Evolutionary conservation across 2,113 vertebrate genomes (phyloP).

Genomic region (Oreotrochilus melanogaster): DNA sequence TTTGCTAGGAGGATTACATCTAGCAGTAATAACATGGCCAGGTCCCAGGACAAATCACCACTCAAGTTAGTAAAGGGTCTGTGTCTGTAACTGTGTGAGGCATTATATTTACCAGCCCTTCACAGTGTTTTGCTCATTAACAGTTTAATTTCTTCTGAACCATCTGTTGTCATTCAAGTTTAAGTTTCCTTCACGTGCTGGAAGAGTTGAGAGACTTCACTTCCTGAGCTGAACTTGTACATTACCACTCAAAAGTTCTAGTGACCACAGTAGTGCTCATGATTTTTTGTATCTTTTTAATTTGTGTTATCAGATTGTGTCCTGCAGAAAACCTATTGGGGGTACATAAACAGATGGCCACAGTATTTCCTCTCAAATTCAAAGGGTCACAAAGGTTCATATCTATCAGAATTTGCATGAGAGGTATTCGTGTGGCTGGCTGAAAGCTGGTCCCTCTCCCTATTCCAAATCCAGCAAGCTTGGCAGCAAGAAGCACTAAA

Average conservation of each 20-base stretch:
- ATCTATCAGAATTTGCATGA: neutral
- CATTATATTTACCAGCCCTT: slow-evolving; percentile 33
- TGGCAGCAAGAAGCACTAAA: slow-evolving; percentile 10
- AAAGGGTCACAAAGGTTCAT: slow-evolving; percentile 24
- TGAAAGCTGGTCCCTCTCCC: neutral
- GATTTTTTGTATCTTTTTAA: neutral
- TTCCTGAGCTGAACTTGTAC: neutral
- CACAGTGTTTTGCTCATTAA: slow-evolving; percentile 46
- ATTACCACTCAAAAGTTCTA: neutral
- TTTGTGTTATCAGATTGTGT: neutral
- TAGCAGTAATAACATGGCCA: neutral
- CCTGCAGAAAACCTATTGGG: slow-evolving; percentile 10
- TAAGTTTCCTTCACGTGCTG: neutral
- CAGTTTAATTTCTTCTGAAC: slow-evolving; percentile 59
- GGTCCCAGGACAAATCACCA: neutral
- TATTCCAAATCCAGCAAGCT: neutral
- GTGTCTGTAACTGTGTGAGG: slow-evolving; percentile 21
- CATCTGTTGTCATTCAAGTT: slow-evolving; percentile 60
- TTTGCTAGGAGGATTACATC: slow-evolving; percentile 37
- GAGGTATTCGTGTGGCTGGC: neutral
- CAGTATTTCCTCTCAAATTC: slow-evolving; percentile 36
- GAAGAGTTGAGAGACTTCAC: neutral
- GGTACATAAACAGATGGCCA: slow-evolving; percentile 37
- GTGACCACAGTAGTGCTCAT: neutral
- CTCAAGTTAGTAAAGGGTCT: neutral